Percentiles rank a stretch among this genome's conserved stretches.
Evolutionary conservation across 2,797 vertebrate genomes (phyloP).

Genomic region (Phoebastria nigripes): DNA sequence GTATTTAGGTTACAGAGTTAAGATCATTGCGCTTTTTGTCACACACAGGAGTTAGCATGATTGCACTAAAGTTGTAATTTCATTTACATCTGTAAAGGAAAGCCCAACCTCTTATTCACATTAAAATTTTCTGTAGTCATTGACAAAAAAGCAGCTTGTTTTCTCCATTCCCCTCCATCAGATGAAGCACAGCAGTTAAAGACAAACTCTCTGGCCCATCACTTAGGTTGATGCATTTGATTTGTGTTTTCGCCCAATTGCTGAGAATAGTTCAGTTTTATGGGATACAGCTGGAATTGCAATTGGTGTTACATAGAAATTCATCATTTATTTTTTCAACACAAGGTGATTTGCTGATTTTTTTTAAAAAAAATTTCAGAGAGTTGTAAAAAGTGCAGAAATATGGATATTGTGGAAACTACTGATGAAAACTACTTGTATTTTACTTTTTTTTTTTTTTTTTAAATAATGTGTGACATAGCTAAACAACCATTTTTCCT

Average conservation of each 20-base stretch:
- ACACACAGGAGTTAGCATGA: not conserved
- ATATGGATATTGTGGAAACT: not conserved
- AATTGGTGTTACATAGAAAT: not conserved
- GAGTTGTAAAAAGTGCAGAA: not conserved
- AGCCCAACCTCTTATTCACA: not conserved
- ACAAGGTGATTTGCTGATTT: not conserved
- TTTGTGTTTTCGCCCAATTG: not conserved
- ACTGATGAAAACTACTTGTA: not conserved
- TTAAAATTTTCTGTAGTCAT: not conserved
- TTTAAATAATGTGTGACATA: not conserved
- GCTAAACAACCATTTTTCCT: not conserved
- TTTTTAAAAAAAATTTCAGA: not conserved
- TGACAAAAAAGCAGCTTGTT: not conserved
- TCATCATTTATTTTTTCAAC: not conserved
- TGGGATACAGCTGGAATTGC: not conserved
- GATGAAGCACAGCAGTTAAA: not conserved
- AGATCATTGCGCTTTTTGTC: not conserved
- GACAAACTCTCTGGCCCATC: not conserved
- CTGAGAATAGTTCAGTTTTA: not conserved
- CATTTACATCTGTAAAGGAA: not conserved
- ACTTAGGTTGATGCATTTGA: not conserved
- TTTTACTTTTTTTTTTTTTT: not conserved
- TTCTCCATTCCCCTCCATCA: not conserved
- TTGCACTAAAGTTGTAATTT: not conserved
- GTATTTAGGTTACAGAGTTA: not conserved